These are phyloP conservation scores for Melikaiella ostensackeni DNA, from an alignment of 2,888 invertebrate species.

Conservation along the genomic window DNA sequence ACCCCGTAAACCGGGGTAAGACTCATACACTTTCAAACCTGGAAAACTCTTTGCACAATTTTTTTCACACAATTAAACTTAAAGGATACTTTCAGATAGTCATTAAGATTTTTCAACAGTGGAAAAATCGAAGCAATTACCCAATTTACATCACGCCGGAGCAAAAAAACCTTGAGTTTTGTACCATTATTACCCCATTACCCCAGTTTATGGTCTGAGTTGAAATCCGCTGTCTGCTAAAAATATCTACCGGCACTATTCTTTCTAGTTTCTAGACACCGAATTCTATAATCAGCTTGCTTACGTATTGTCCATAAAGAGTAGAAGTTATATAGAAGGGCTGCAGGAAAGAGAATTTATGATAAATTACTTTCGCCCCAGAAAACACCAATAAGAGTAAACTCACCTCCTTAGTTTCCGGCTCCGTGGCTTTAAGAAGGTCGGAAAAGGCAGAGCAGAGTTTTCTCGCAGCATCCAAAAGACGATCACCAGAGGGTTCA, in stretches of 20 bases:
- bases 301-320: constrained; percentile 72
- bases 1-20: too few species aligned
- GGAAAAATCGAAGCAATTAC: too few species aligned
- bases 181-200: too few species aligned
- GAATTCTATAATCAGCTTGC: constrained; percentile 52
- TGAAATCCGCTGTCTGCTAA: background rate
- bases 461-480: constrained; percentile 94
- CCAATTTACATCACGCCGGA: too few species aligned
- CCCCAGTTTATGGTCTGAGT: background rate
- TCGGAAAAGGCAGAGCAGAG: constrained; percentile 97
- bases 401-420: constrained; percentile 90
- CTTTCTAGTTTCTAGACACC: constrained; percentile 22
- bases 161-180: too few species aligned
- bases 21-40: too few species aligned
- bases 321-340: constrained; percentile 70
- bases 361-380: background rate
- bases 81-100: too few species aligned
- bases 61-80: too few species aligned
- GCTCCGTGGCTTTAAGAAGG: constrained; percentile 96
- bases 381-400: background rate
- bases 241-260: constrained; percentile 25
- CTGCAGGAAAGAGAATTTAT: constrained; percentile 62
- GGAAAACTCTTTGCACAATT: too few species aligned
- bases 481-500: constrained; percentile 87
- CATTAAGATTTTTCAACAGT: too few species aligned